phyloP scores from a whole-genome alignment of 2,797 vertebrate genomes.

The Leuciscus waleckii region DNA sequence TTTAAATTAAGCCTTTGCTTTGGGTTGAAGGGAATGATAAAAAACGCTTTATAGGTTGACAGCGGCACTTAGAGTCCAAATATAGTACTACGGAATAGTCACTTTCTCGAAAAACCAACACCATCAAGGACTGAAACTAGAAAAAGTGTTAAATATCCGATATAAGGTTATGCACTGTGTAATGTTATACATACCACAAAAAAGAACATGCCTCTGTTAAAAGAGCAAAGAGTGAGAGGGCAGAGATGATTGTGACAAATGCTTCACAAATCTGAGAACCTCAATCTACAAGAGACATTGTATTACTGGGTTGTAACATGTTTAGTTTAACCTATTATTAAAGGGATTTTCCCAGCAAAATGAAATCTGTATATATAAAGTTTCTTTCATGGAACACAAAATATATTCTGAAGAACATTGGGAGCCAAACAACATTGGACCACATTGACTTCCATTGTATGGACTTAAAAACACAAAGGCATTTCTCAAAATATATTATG shows the following conservation, averaged over 20 bases:
- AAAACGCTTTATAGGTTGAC: constrained; percentile 51
- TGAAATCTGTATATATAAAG: not conserved
- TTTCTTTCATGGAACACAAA: not conserved
- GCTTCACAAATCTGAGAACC: not conserved
- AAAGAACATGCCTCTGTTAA: not conserved
- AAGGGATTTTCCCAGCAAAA: not conserved
- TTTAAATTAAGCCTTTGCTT: not conserved
- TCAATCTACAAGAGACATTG: not conserved
- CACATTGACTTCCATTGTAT: not conserved
- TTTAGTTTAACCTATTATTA: not conserved
- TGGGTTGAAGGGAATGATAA: not conserved
- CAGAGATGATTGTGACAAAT: not conserved
- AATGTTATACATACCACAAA: not conserved
- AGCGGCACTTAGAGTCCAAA: constrained; percentile 68
- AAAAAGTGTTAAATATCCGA: not conserved
- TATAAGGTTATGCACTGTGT: not conserved
- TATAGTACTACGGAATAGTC: constrained; percentile 18
- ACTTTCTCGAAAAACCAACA: not conserved
- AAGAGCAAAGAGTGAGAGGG: not conserved
- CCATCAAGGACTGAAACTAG: not conserved
- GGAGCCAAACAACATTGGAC: not conserved
- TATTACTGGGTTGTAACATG: not conserved
- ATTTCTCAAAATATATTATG: not conserved
- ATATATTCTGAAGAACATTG: not conserved
- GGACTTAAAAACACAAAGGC: too few relatives aligned